phyloP scores from a whole-genome alignment of 2,113 vertebrate genomes.

The Turnix velox region DNA sequence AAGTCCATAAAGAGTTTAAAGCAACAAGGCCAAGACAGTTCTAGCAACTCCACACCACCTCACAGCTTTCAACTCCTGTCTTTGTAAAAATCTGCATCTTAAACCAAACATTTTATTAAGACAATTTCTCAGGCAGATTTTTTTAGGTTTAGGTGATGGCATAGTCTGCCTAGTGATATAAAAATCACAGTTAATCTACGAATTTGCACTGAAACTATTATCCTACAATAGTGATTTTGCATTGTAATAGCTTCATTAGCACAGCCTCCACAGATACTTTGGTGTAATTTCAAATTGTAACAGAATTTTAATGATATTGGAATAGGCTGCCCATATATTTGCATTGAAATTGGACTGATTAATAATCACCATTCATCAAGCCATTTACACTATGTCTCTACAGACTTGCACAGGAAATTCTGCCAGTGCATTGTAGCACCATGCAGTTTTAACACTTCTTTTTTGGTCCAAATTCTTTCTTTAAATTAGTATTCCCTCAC shows the following conservation, averaged over 20 bases:
- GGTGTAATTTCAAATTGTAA: background rate
- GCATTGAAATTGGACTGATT: background rate
- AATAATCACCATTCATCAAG: background rate
- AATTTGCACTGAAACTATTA: background rate
- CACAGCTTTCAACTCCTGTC: background rate
- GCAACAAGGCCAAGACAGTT: background rate
- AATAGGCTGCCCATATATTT: slow-evolving; percentile 1
- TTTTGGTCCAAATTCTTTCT: background rate
- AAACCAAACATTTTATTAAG: background rate
- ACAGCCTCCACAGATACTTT: background rate
- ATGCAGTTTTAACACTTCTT: background rate
- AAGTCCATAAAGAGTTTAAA: background rate
- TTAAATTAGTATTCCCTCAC: background rate
- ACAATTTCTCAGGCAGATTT: background rate
- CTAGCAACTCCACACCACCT: background rate
- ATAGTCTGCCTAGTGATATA: background rate
- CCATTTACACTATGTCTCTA: background rate
- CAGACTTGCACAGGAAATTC: background rate
- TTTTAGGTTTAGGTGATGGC: background rate
- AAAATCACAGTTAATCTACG: background rate
- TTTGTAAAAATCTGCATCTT: background rate
- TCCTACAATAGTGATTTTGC: background rate
- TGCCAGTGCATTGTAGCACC: background rate
- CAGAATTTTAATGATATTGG: background rate
- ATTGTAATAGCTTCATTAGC: slow-evolving; percentile 13